Conservation (phyloP, 2,888 invertebrate species). For the Leptinotarsa juncta region DNA sequence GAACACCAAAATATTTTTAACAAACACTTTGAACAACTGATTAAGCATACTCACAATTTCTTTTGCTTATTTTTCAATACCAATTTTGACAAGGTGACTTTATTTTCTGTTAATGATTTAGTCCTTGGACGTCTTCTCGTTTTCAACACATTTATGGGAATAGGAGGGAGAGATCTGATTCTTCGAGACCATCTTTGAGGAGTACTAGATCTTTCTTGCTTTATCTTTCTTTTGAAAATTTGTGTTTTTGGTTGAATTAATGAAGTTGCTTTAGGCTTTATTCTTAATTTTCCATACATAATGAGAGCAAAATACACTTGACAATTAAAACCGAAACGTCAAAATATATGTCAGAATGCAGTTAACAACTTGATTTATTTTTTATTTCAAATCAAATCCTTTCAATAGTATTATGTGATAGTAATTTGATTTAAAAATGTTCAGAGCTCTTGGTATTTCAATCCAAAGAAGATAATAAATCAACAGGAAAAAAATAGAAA, state of each 20-base stretch:
- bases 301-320: slow-evolving; percentile 13
- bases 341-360: slow-evolving; percentile 12
- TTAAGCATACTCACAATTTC: slow-evolving; percentile 9
- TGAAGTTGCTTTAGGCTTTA: slow-evolving; percentile 34
- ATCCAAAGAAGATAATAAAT: too few species aligned
- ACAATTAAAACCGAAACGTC: not conserved
- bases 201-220: slow-evolving; percentile 34
- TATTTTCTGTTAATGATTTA: slow-evolving; percentile 18
- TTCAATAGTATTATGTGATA: not conserved
- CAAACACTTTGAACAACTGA: not conserved
- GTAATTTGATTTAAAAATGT: too few species aligned
- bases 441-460: too few species aligned
- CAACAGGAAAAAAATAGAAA: too few species aligned
- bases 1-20: too few species aligned
- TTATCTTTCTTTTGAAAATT: slow-evolving; percentile 30
- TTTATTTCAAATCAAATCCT: not conserved
- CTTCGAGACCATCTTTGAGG: slow-evolving; percentile 44
- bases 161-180: slow-evolving; percentile 40
- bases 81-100: slow-evolving; percentile 5
- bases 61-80: slow-evolving; percentile 8
- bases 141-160: slow-evolving; percentile 36
- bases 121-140: slow-evolving; percentile 27
- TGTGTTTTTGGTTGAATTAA: slow-evolving; percentile 19
- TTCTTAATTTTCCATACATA: slow-evolving; percentile 31
- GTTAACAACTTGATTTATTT: slow-evolving; percentile 16